Base-by-base conservation (phyloP, 2,888 invertebrate species). In the Pammene fasciana region DNA sequence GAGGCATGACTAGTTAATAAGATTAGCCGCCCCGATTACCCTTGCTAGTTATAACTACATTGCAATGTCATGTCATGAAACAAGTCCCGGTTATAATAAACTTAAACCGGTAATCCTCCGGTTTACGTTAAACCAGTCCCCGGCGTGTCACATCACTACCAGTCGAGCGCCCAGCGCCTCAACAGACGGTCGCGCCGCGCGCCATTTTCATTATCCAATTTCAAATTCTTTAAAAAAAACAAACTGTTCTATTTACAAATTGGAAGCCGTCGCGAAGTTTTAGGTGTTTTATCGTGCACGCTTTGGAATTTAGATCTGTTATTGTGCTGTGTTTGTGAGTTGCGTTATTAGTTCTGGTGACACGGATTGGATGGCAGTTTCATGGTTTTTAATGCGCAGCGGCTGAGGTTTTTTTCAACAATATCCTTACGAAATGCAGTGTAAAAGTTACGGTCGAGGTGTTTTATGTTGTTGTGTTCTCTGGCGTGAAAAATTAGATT, bases 121-220 rank as follows among this genome's bases (percentile, higher is more conserved):
- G 50, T 62, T 62, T 38, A 14, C 16, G 38, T 5, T 64, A 36
- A 68, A 57, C 68, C 64, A 57, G 68, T 36, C 38, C 18, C 5
- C 64, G 46, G 56, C 52, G 67, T 75, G 76, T 79, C 84, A 74
- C 88, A 78, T 81, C 88, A 81, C 89, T 87, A 86, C 74, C 85
- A 89, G 89, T 89, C 77, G 75, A 73, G 78, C 83, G 82, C 80
- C 73, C 74, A 79, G 73, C 83, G 79, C 82, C 82, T 81, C 72
- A 71, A 75, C 65, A 77, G 75, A 72, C 84, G 85, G 86, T 78
- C 87, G 88, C 83, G 85, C 72, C 76, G 78, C 75, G 75, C 74
- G 79, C 79, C 73, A 75, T 52, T 76, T 75, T 60, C 54, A 75
- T 65, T 70, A 74, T 75, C 66, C 52, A 75, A 75, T 65, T 71